Evolutionary conservation across 2,797 vertebrate species (phyloP).

Genomic region (Poecilia wingei): DNA sequence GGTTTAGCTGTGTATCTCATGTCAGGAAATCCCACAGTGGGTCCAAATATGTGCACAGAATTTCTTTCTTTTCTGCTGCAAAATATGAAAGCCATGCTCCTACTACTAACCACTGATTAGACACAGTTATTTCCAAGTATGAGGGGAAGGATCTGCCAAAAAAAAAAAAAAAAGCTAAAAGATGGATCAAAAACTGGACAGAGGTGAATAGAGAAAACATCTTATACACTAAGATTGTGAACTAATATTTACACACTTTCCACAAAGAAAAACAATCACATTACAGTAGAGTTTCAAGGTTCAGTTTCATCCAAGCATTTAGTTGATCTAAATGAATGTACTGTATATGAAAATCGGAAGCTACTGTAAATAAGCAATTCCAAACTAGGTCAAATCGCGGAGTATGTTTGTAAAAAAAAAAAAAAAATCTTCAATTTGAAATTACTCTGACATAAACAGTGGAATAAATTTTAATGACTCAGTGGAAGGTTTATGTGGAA

Average conservation of each 20-base stretch:
- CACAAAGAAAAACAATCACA: background rate
- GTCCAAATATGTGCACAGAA: background rate
- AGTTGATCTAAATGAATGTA: background rate
- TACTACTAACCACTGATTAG: constrained; percentile 10
- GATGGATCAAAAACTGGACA: background rate
- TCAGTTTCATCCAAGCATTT: constrained; percentile 9
- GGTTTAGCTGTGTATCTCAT: constrained; percentile 7
- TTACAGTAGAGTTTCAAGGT: constrained; percentile 2
- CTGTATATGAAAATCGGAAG: background rate
- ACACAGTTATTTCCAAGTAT: background rate
- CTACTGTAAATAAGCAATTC: background rate
- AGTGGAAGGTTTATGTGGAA: background rate
- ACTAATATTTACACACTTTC: background rate
- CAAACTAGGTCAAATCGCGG: background rate
- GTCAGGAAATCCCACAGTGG: constrained; percentile 6
- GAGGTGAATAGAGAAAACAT: background rate
- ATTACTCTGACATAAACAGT: constrained; percentile 1
- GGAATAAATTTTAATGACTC: background rate
- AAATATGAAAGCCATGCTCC: background rate
- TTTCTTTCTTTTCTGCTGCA: constrained; percentile 13
- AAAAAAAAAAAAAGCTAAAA: background rate
- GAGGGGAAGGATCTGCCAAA: background rate
- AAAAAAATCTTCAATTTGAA: background rate
- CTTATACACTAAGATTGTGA: background rate
- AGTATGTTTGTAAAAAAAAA: background rate